phyloP scores from a whole-genome alignment of 35 echinoderm and acorn worm species.

The Lytechinus variegatus region DNA sequence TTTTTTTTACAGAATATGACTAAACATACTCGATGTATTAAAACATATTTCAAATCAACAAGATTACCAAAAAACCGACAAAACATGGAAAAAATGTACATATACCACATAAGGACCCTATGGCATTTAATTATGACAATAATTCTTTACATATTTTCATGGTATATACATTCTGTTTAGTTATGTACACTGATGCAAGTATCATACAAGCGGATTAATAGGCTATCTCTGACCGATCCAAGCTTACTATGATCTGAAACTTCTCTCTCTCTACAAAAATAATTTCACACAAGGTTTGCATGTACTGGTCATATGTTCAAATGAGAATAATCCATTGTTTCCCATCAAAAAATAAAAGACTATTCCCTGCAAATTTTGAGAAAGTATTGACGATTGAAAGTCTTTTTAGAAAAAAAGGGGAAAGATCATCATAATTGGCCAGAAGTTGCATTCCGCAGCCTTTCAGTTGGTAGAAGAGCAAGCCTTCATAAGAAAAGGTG shows the following conservation, averaged over 20 bases:
- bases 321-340: background rate
- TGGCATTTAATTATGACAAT: background rate
- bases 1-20: background rate
- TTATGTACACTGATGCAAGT: background rate
- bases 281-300: background rate
- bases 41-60: slow-evolving; percentile 3
- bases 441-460: too few relatives aligned
- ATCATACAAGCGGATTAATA: background rate
- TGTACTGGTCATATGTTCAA: background rate
- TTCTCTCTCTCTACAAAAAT: slow-evolving; percentile 12
- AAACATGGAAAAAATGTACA: background rate
- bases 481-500: too few relatives aligned
- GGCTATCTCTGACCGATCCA: background rate
- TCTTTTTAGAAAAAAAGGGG: background rate
- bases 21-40: slow-evolving; percentile 2
- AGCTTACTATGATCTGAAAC: background rate
- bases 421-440: background rate
- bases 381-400: slow-evolving; percentile 1
- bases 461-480: too few relatives aligned
- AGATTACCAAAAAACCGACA: background rate
- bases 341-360: background rate
- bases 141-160: slow-evolving; percentile 16
- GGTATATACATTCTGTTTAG: background rate
- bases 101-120: background rate
- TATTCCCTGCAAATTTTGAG: background rate